Conservation (phyloP, 2,888 invertebrate species). For the Buathra laborator region DNA sequence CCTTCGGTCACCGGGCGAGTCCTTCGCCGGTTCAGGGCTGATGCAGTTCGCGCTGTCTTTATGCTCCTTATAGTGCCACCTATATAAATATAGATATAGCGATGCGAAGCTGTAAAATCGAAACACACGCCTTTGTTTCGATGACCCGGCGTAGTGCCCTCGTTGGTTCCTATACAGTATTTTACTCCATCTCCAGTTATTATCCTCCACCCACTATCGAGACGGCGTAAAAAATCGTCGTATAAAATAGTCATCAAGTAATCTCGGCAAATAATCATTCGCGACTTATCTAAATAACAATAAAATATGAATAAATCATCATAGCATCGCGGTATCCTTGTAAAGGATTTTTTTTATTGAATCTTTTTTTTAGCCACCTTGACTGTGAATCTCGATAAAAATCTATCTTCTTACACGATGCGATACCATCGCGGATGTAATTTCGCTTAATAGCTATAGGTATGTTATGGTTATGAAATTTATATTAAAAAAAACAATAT, state of each 20-base stretch:
- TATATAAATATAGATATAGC: not conserved
- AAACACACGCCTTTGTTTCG: conserved; percentile 39
- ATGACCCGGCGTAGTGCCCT: not conserved
- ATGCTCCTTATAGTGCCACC: not conserved
- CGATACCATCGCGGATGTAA: conserved; percentile 61
- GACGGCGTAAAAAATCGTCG: conserved; percentile 8
- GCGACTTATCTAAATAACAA: conserved; percentile 5
- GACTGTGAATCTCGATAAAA: conserved; percentile 44
- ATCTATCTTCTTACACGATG: conserved; percentile 46
- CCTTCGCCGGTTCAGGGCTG: conserved; percentile 79
- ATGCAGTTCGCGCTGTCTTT: conserved; percentile 47
- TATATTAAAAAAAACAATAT: not conserved
- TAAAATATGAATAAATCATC: conserved; percentile 27
- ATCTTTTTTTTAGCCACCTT: conserved; percentile 48
- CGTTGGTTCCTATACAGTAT: conserved; percentile 3
- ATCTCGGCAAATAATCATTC: conserved; percentile 20
- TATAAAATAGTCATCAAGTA: conserved; percentile 27
- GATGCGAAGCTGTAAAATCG: conserved; percentile 26
- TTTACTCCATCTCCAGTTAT: conserved; percentile 34
- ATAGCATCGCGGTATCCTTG: conserved; percentile 5
- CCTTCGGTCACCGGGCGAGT: conserved; percentile 77
- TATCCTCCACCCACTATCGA: conserved; percentile 15
- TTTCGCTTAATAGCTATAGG: conserved; percentile 4
- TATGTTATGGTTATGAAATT: not conserved
- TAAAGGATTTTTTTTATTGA: conserved; percentile 1